Evolutionary conservation across 2,888 invertebrate species (phyloP), one percentile per base, ranked within the genome.

Genomic region (Epinotia nisella): DNA sequence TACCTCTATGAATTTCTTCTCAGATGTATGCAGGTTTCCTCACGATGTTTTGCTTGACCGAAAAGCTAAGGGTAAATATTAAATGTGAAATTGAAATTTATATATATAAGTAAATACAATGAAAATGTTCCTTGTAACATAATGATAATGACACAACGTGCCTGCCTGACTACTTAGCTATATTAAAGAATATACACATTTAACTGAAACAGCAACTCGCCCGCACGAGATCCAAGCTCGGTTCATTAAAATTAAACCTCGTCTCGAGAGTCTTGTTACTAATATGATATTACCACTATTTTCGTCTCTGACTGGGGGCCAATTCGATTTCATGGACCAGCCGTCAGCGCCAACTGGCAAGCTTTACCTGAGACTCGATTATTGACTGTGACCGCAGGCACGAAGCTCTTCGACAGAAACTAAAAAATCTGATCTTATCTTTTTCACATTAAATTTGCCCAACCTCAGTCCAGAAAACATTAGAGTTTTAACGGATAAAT

Each of bases 231-330:
- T 62, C 21, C 60, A 19, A 56, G 61, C 66, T 55, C 60, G 51
- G 53, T 60, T 64, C 64, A 73, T 72, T 72, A 62, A 72, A 73
- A 59, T 64, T 53, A 67, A 72, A 72, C 67, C 56, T 17, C 62
- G 56, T 21, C 64, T 35, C 55, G 51, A 58, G 72, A 67, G 68
- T 86, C 81, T 78, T 79, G 79, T 86, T 86, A 86, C 83, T 85
- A 83, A 83, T 82, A 80, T 80, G 81, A 83, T 82, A 82, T 82
- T 82, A 83, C 81, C 85, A 83, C 87, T 92, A 92, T 92, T 92
- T 92, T 89, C 83, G 90, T 89, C 86, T 84, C 89, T 90, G 92
- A 90, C 87, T 87, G 87, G 84, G 85, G 87, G 91, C 93, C 92
- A 91, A 92, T 89, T 91, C 90, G 88, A 92, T 92, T 91, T 90